Base-by-base conservation (phyloP, 2,797 vertebrate genomes). In the Pseudochaenichthys georgianus region DNA sequence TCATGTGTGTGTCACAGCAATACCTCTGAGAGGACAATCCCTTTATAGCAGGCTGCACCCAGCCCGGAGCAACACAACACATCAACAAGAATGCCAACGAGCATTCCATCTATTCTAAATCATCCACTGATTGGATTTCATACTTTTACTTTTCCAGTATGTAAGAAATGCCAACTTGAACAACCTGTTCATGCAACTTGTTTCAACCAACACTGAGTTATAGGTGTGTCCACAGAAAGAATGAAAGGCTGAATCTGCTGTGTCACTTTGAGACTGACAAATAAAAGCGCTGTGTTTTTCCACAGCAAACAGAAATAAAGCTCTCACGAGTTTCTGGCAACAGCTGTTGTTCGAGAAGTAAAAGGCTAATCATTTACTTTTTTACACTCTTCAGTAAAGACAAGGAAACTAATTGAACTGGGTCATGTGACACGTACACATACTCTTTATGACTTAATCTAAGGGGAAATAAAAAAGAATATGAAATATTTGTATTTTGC, bases 31-130 rank as follows among this genome's bases (percentile, higher is more conserved):
- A 80, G 51, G 62, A 28, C 23, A 28, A 28, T 28, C 23, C 23
- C 23, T 28, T 28, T 28, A 3, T 28, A 65, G 74, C 62, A 68
- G 70, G 65, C 73, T 61, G 69, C 67, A 52, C 54, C 71, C 63
- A 84, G 68, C 58, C 69, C 73, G 70, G 34, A 28, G 75, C 75
- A 47, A 50, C 11, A 65, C 59, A 19, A 60, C 75, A 73, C 76
- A 80, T 77, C 71, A 86, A 69, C 77, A 57, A 57, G 66, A 64
- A 67, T 64, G 77, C 66, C 75, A 80, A 60, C 46, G 80, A 85
- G 41, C 73, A 73, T 80, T 62, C 79, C 68, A 87, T n/a, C n/a
- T n/a, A n/a, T n/a, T 83, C 70, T 69, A 38, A 81, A 77, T 57
- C 15, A 17, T 15, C 31, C 34, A 47, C 66, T 13, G 34, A 75